Evolutionary conservation across 1,140 invertebrate genomes (phyloP).

Genomic region (Panulirus ornatus): DNA sequence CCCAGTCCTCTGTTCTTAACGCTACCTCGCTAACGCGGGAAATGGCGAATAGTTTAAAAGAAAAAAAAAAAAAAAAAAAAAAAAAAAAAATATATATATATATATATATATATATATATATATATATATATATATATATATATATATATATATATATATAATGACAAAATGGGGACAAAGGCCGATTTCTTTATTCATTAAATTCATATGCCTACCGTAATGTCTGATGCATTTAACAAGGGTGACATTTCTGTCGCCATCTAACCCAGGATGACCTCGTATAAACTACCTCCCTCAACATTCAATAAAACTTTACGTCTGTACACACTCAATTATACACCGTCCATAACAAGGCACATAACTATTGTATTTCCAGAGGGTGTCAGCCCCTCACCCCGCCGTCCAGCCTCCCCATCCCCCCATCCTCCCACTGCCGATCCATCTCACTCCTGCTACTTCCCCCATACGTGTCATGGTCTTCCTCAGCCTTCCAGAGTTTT

Average conservation of each 20-base stretch:
- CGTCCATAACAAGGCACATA: constrained; percentile 5
- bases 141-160: no score
- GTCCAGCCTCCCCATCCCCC: background rate
- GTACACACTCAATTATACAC: constrained; percentile 34
- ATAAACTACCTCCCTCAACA: no score
- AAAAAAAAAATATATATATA: no score
- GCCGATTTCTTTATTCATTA: no score
- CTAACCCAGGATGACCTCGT: background rate
- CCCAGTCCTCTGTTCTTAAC: no score
- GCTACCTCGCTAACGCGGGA: no score
- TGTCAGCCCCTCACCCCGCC: background rate
- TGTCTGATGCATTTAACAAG: background rate
- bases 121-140: no score
- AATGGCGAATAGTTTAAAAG: no score
- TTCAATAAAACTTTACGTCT: constrained; percentile 17
- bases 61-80: no score
- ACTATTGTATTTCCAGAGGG: constrained; percentile 15
- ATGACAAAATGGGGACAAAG: no score
- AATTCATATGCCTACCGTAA: no score
- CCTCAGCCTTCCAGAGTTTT: background rate
- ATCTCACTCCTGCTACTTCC: background rate
- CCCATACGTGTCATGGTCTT: background rate
- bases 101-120: no score
- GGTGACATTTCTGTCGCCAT: background rate
- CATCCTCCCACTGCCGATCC: background rate